These are phyloP conservation scores for Phasia obesa DNA, from an alignment of 2,888 invertebrate species.

Conservation along the genomic window DNA sequence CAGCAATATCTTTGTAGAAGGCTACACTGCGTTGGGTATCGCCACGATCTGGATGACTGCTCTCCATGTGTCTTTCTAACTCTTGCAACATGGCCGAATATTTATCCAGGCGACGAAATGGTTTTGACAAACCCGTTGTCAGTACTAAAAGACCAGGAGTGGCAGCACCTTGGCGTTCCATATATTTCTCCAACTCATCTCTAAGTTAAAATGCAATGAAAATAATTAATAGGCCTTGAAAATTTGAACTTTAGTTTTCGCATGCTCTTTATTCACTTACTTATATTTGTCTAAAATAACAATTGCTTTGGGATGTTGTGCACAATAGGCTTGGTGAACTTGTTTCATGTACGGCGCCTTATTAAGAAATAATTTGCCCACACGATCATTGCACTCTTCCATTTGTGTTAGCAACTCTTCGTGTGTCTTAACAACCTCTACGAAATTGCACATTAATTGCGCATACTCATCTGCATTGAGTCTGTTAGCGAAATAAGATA, in stretches of 20 bases:
- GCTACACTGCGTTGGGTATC: conserved; percentile 97
- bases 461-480: conserved; percentile 92
- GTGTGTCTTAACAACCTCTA: conserved; percentile 93
- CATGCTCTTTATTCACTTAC: conserved; percentile 84
- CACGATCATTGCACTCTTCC: conserved; percentile 92
- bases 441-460: conserved; percentile 93
- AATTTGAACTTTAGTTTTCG: neutral
- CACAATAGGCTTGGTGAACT: conserved; percentile 94
- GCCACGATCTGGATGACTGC: conserved; percentile 96
- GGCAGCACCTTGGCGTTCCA: conserved; percentile 93
- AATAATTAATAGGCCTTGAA: neutral
- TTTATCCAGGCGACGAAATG: conserved; percentile 96
- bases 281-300: conserved; percentile 96
- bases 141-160: conserved; percentile 93
- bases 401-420: conserved; percentile 90
- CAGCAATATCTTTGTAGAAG: conserved; percentile 97
- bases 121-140: conserved; percentile 96
- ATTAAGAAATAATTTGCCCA: conserved; percentile 94
- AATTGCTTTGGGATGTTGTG: conserved; percentile 96
- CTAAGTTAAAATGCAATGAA: conserved; percentile 82
- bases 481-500: conserved; percentile 83
- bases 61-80: conserved; percentile 96
- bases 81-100: conserved; percentile 97
- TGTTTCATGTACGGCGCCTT: conserved; percentile 91
- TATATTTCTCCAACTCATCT: conserved; percentile 91